Base-by-base conservation (phyloP, 53 echinoderm and acorn worm species). In the Holothuria leucospilota region DNA sequence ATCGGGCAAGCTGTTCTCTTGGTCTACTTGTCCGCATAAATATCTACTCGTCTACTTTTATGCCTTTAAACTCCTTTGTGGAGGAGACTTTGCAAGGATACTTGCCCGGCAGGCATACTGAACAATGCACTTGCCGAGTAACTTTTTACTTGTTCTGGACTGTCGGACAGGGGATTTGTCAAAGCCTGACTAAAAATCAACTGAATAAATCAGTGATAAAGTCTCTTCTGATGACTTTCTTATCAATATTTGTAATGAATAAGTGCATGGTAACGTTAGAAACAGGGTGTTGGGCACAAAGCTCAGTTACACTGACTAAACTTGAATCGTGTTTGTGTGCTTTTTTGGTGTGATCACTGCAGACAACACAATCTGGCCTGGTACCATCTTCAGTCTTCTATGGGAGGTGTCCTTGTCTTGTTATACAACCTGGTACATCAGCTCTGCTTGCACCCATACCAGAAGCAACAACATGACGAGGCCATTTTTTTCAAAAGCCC, bases 311-410 rank as follows among this genome's bases (percentile, higher is more conserved):
- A 75, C 18, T 41, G 25, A 20, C 52, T 23, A 51, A 39, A 46
- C 75, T 40, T 75, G 75, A 18, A 75, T 6, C 46, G 46, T 75
- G 75, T 75, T 40, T 75, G 75, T 20, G 20, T 5, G 14, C 75
- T 16, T 20, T 13, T 20, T 51, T 75, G 7, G 6, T 51, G 46
- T 2, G 20, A 51, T 75, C 75, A 40, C 75, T 75, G 75, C 51
- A 75, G 20, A 81, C 81, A 59, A 81, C 16, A 23, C 81, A 81
- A 25, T 81, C 59, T 6, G 81, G 81, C 34, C 62, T 81, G 15
- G 81, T 20, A 15, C 21, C 27, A 24, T 52, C 27, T 28, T 56
- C 59, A 81, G 26, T 81, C 30, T 14, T 39, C 7, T 6, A n/a
- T 23, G 62, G 62, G 49, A 81, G 53, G 30, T 81, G 81, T 59